Conservation (phyloP, 1,140 invertebrate genomes). For the Trissolcus basalis region DNA sequence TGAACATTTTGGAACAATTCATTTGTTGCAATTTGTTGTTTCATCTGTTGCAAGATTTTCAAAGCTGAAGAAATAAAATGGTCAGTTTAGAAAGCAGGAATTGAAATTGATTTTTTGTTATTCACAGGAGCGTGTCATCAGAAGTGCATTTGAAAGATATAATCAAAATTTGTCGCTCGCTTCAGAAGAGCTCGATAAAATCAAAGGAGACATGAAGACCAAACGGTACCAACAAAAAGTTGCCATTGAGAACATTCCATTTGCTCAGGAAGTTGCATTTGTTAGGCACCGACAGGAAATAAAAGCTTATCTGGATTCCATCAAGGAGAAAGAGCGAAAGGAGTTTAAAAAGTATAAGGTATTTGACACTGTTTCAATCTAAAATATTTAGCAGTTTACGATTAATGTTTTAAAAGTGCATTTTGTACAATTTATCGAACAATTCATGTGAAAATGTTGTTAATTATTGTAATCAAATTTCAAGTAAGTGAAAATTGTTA, state of each 20-base stretch:
- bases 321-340: conserved; percentile 60
- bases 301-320: conserved; percentile 63
- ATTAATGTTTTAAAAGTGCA: too few relatives aligned
- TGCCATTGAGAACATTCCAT: conserved; percentile 64
- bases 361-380: too few relatives aligned
- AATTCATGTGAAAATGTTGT: too few relatives aligned
- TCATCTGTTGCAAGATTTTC: too few relatives aligned
- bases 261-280: conserved; percentile 77
- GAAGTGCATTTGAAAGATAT: conserved; percentile 38
- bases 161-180: conserved; percentile 65
- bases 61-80: too few relatives aligned
- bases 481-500: too few relatives aligned
- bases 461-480: too few relatives aligned
- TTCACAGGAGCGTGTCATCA: conserved; percentile 32
- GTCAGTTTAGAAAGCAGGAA: too few relatives aligned
- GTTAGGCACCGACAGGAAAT: conserved; percentile 74
- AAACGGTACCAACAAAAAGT: conserved; percentile 32
- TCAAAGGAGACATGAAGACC: conserved; percentile 53
- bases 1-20: background rate
- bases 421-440: too few relatives aligned
- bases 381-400: too few relatives aligned
- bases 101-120: too few relatives aligned
- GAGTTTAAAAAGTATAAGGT: conserved; percentile 67
- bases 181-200: conserved; percentile 42
- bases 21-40: background rate